Percentiles rank a stretch among this genome's conserved stretches.
These are phyloP conservation scores for Salminus brasiliensis DNA, from an alignment of 2,113 vertebrate species.

Conservation along the genomic window DNA sequence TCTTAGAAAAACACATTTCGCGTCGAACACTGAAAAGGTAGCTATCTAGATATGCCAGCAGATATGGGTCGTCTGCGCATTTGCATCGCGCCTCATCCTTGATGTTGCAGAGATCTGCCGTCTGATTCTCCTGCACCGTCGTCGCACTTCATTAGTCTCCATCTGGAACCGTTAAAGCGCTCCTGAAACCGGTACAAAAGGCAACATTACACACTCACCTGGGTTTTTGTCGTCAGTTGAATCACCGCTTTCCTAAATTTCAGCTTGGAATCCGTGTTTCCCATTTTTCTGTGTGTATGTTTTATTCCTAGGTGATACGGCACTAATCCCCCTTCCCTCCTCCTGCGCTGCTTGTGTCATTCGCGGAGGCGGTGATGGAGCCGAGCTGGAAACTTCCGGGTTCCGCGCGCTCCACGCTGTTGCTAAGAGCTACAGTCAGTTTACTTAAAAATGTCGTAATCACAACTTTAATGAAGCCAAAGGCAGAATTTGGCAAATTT, in stretches of 20 bases:
- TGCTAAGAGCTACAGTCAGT: constrained; percentile 47
- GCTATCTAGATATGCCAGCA: neutral
- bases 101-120: constrained; percentile 38
- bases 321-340: constrained; percentile 67
- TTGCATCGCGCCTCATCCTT: constrained; percentile 11
- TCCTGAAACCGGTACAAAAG: neutral
- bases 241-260: constrained; percentile 98
- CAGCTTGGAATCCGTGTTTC: constrained; percentile 92
- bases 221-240: constrained; percentile 97
- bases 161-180: constrained; percentile 19
- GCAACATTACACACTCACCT: constrained; percentile 73
- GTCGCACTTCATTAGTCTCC: constrained; percentile 38
- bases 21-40: neutral
- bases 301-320: constrained; percentile 52
- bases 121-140: constrained; percentile 19
- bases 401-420: constrained; percentile 25
- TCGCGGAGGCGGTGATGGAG: constrained; percentile 61
- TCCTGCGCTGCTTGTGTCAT: constrained; percentile 63
- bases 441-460: neutral
- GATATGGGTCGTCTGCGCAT: neutral
- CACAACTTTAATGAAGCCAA: neutral
- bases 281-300: constrained; percentile 75
- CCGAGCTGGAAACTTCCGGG: constrained; percentile 68
- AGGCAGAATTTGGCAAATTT: neutral
- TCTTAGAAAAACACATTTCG: neutral